Evolutionary conservation across 2,113 vertebrate genomes (phyloP).

Genomic region (Cyrtonyx montezumae): DNA sequence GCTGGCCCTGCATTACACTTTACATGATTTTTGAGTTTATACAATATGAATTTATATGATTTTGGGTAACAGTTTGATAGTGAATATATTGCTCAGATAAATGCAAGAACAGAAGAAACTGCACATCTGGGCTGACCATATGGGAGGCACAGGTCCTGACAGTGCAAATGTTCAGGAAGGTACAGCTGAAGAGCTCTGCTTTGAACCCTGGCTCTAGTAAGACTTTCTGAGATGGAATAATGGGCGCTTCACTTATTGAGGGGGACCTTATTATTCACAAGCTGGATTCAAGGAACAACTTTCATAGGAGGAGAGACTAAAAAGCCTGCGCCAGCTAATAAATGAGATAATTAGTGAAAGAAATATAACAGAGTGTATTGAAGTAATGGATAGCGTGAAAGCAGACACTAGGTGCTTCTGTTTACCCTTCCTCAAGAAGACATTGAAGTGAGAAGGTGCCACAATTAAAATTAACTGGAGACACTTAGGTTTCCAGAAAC

Average conservation of each 20-base stretch:
- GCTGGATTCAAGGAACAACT: neutral
- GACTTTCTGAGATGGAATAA: neutral
- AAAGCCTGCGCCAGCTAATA: neutral
- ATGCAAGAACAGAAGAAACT: neutral
- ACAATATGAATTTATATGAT: neutral
- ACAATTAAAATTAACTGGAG: neutral
- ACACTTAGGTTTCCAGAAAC: neutral
- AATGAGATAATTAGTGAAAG: neutral
- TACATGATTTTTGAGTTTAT: neutral
- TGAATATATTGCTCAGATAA: slow-evolving; percentile 28
- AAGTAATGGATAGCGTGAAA: neutral
- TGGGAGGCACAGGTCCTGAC: neutral
- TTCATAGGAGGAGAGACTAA: neutral
- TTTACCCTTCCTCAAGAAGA: neutral
- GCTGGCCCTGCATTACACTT: neutral
- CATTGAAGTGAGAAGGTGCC: neutral
- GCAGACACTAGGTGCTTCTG: neutral
- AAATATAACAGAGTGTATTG: neutral
- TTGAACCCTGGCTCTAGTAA: neutral
- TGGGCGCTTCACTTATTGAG: neutral
- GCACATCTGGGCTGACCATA: neutral
- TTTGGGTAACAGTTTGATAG: neutral
- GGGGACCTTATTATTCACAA: neutral
- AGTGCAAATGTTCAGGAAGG: neutral
- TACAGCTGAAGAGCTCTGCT: neutral